Base-by-base conservation (phyloP, 64 coral and sea anemone genomes). In the Acropora tenuis region DNA sequence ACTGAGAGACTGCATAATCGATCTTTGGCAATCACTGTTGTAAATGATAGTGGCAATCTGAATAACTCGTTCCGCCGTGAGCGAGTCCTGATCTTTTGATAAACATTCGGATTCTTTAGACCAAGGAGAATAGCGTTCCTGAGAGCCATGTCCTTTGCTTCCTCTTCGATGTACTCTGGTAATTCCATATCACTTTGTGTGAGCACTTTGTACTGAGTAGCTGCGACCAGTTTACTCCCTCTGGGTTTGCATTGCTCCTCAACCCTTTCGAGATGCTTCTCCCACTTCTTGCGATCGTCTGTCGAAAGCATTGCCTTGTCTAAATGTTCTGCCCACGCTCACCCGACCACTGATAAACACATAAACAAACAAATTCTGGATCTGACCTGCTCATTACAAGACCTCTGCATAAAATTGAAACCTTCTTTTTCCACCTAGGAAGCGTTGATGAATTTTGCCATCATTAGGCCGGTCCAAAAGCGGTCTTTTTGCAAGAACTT, bases 21-120 rank as follows among this genome's bases (percentile, higher is more conserved):
- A 59, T 81, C 79, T 81, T 81, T 81, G 79, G 58, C 79, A 81
- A 81, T 81, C 53, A 20, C 79, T 60, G n/a, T 81, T 81, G 52
- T 81, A 61, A 6, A 81, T 8, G 79, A 59, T 18, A 57, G 49
- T 81, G 18, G 79, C 50, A 46, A 81, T 60, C 40, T 81, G 9
- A 55, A 63, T 81, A n/a, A 81, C 10, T 59, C 79, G 50, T 57
- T 81, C 79, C 18, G 50, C 78, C 3, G 78, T 80, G 50, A 80
- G 49, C 59, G 59, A 63, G 59, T 50, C 12, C 12, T 47, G 75
- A 46, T 46, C 43, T 46, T 78, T 46, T 78, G 45, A 78, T 78
- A 78, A 43, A 78, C 75, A 17, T 46, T 48, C 47, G 75, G 75
- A 78, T 78, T 78, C 43, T 78, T 78, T 43, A 78, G 75, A 13